These are phyloP conservation scores for Labrus mixtus DNA, from an alignment of 2,113 vertebrate genomes.

Conservation along the genomic window DNA sequence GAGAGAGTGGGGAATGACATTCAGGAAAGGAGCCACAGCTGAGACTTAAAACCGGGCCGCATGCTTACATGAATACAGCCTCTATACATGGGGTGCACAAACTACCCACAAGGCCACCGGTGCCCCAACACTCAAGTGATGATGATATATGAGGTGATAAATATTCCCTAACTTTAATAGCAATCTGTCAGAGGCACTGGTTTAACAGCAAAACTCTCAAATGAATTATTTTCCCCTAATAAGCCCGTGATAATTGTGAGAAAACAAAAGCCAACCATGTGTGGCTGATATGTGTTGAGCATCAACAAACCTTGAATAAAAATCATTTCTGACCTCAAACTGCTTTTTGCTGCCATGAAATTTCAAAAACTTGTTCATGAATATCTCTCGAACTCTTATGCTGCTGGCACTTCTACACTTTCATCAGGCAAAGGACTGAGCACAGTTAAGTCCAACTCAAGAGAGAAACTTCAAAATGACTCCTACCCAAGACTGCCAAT, in stretches of 20 bases:
- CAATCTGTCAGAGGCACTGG: neutral
- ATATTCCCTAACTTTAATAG: neutral
- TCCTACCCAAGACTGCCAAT: no score
- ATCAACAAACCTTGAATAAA: conserved; percentile 24
- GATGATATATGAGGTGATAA: no score
- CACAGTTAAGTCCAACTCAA: neutral
- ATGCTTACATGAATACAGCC: no score
- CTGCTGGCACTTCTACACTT: neutral
- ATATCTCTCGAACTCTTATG: neutral
- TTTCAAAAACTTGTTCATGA: neutral
- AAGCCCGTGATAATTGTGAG: neutral
- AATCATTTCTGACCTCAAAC: conserved; percentile 20
- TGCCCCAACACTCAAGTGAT: no score
- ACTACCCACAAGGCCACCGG: no score
- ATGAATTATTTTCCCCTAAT: neutral
- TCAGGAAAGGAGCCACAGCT: no score
- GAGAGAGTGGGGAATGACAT: no score
- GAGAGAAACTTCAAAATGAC: neutral
- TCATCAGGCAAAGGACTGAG: no score
- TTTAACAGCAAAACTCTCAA: conserved; percentile 8
- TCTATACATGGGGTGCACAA: no score
- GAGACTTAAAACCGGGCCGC: no score
- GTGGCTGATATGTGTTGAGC: conserved; percentile 22
- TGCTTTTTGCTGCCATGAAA: conserved; percentile 10
- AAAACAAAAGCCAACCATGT: conserved; percentile 1